Evolutionary conservation across 2,113 vertebrate genomes (phyloP), one percentile per base, ranked within the genome.

Genomic region (Hiodon tergisus): DNA sequence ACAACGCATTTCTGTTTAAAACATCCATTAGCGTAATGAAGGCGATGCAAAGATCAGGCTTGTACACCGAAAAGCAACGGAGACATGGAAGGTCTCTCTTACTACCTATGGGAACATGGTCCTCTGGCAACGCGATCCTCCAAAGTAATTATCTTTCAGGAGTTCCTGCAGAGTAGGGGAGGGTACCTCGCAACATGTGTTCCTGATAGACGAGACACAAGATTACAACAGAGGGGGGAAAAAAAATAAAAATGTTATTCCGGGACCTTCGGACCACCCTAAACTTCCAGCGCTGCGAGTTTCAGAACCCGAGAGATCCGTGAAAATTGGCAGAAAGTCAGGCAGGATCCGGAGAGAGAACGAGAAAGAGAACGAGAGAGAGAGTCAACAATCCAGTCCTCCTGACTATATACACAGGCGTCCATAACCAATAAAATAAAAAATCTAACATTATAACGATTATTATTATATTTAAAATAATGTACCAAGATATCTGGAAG

Each of bases 161-260:
- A 75, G 69, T 59, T 78, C 75, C 63, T 70, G 80, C 52, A 79
- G 69, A 68, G 76, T 70, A 62, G 80, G 77, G 53, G 78, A 74
- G 5, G 77, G 75, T n/a, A 69, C 77, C 58, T 81, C 80, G 72
- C 74, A 79, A 62, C 72, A 79, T 58, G 80, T 79, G 75, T 70
- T 79, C 80, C 77, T 81, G 75, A 74, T 67, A 51, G 52, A 58
- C 58, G 65, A 60, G 52, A 77, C 67, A 67, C 69, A 78, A 76
- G 73, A 76, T 51, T 73, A 13, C 67, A 70, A 46, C 58, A 4
- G 3, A 9, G 58, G 58, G 58, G 5, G 4, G 61, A 17, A 63
- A 63, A 60, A 58, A 31, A 8, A 60, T 2, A 1, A 60, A 60
- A 14, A 13, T 14, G n/a, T 60, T 60, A 60, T 60, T 10, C 4